These are phyloP conservation scores for Tetramorium bicarinatum DNA, from an alignment of 2,888 invertebrate genomes.

Conservation along the genomic window DNA sequence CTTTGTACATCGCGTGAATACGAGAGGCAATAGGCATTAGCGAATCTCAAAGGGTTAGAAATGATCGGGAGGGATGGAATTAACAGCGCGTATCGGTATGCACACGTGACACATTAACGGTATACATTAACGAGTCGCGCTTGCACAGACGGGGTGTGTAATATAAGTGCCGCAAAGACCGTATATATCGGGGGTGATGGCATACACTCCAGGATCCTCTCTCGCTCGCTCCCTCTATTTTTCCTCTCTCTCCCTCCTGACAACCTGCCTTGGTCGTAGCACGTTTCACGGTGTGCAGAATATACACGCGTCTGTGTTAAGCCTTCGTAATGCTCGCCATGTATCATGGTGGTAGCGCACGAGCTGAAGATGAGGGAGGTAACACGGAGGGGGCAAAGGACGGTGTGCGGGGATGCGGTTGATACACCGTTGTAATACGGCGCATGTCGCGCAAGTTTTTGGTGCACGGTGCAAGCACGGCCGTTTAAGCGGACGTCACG, in stretches of 20 bases:
- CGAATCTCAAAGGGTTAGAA: conserved; percentile 49
- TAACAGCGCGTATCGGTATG: conserved; percentile 40
- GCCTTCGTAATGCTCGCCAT: conserved; percentile 73
- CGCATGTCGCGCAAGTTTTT: conserved; percentile 55
- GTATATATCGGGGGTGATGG: conserved; percentile 33
- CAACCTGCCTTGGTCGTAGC: conserved; percentile 31
- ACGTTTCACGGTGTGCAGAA: conserved; percentile 41
- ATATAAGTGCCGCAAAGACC: conserved; percentile 56
- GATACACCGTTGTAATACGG: conserved; percentile 55
- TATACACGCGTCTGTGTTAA: conserved; percentile 65
- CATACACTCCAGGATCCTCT: conserved; percentile 17
- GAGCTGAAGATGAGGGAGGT: conserved; percentile 15
- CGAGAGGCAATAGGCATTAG: conserved; percentile 25
- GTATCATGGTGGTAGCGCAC: conserved; percentile 69
- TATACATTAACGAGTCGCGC: conserved; percentile 41
- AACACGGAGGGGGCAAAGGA: not conserved
- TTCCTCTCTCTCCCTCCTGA: not conserved
- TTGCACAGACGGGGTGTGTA: conserved; percentile 25
- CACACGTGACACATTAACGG: conserved; percentile 45
- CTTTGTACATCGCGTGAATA: conserved; percentile 9
- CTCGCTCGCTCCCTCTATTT: not conserved
- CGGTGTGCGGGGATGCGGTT: conserved; percentile 27
- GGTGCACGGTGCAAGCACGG: conserved; percentile 23
- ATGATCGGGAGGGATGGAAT: conserved; percentile 42
- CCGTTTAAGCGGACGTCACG: not conserved